Evolutionary conservation across 2,888 invertebrate species (phyloP).

Genomic region (Ornithoptera alexandrae): DNA sequence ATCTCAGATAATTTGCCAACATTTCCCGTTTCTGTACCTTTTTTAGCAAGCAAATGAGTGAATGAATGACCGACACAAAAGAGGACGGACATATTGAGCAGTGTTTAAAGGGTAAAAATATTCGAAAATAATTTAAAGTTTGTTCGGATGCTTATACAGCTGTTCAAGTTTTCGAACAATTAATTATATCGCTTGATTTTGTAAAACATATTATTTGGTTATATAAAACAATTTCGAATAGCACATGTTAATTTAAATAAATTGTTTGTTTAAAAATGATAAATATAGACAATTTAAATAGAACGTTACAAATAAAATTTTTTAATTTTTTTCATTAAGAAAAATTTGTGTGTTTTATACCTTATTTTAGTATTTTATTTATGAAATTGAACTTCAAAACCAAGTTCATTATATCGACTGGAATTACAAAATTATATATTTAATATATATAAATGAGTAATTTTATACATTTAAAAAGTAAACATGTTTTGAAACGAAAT

Average conservation of each 20-base stretch:
- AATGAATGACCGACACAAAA: conserved; percentile 56
- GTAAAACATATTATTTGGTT: neutral
- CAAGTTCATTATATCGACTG: no score
- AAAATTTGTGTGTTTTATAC: neutral
- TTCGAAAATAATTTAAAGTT: neutral
- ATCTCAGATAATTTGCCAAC: conserved; percentile 72
- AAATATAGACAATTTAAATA: neutral
- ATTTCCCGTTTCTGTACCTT: conserved; percentile 68
- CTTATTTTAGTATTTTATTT: no score
- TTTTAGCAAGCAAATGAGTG: conserved; percentile 68
- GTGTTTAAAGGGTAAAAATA: conserved; percentile 39
- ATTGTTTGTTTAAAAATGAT: neutral
- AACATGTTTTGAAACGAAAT: no score
- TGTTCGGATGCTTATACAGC: neutral
- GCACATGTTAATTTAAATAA: neutral
- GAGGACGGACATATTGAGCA: conserved; percentile 46
- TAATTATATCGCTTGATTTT: no score
- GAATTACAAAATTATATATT: no score
- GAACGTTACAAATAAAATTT: neutral
- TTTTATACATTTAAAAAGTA: no score
- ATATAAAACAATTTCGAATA: neutral
- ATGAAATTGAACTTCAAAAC: no score
- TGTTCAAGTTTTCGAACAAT: no score
- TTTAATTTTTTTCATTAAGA: neutral
- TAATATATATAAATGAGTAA: no score